Evolutionary conservation across 2,888 invertebrate genomes (phyloP), one percentile per base, ranked within the genome.

Genomic region (Dermolepida albohirtum): DNA sequence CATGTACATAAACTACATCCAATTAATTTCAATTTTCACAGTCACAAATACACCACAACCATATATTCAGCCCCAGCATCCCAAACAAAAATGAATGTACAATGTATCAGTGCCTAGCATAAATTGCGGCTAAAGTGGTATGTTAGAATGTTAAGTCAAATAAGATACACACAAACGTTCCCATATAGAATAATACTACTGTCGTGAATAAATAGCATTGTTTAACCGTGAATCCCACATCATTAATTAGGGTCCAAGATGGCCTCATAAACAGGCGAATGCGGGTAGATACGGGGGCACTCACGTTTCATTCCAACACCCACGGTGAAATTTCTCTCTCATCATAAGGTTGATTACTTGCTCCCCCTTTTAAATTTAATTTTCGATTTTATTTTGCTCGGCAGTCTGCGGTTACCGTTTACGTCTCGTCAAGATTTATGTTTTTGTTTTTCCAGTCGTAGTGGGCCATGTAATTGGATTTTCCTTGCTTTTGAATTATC

Each of bases 201-300:
- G 43, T 27, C 27, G 50, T 57, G 57, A 57, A 57, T 57, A 44
- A 57, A 57, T 57, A 44, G 57, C 57, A 57, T 57, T 57, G 57
- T 57, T 57, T 57, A 57, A 57, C 22, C 57, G 43, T 27, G 57
- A 8, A 44, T 44, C 43, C 57, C 57, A 29, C 57, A 57, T 57
- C 57, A 57, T 57, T 27, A 57, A 57, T 57, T 57, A 57, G 57
- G 57, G 44, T 27, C 44, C 14, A 27, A 44, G 57, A 57, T 57
- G 29, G 57, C 44, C 44, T 57, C 57, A 57, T 57, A 57, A 57
- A 57, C 55, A 40, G 55, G 16, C 12, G 16, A 27, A 57, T 57
- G 57, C 57, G 57, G 57, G 57, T 11, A 57, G 57, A 22, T 16
- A 5, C 16, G 49, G 11, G 49, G 17, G 5, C 17, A 22, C 7